Evolutionary conservation across 1,140 invertebrate species (phyloP), one percentile per base, ranked within the genome.

Genomic region (Caerostris extrusa): DNA sequence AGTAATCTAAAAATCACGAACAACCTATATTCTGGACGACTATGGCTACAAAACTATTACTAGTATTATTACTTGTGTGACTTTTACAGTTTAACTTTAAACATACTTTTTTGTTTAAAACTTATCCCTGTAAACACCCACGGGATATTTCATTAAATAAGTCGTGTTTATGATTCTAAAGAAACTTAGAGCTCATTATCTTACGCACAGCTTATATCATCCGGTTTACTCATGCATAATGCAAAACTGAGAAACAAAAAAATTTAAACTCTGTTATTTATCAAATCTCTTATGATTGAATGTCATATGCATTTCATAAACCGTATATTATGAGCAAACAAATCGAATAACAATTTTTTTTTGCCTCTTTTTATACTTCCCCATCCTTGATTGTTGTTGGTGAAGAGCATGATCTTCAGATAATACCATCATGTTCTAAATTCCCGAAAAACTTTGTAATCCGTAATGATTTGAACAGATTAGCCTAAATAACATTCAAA

Each of bases 391-490:
- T 6, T 7, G 67, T n/a, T 6, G 1, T 19, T 69, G 67, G 17
- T 69, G 67, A n/a, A 69, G 19, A 19, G 67, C 6, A n/a, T 17
- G 1, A 69, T 69, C 67, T 69, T 69, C 67, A 17, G n/a, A 19
- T 69, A 69, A 69, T 69, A 7, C 67, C 67, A 69, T n/a, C 67
- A 69, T 69, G 67, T 69, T 69, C 67, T n/a, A 69, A n/a, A 69
- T 69, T 69, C 67, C 7, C 61, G 17, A 64, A 64, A 64, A 64
- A 12, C 5, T 14, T 8, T 19, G 5, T 19, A 69, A 69, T 69
- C 67, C 67, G n/a, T n/a, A 34, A 19, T 17, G n/a, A 69, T 19
- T 19, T 7, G 64, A 69, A n/a, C 67, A n/a, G 14, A 69, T 69
- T 69, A n/a, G 67, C 67, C 67, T 19, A n/a, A 69, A 19, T 69